Conservation (phyloP, 2,888 invertebrate genomes). For the Drosophila setosimentum region DNA sequence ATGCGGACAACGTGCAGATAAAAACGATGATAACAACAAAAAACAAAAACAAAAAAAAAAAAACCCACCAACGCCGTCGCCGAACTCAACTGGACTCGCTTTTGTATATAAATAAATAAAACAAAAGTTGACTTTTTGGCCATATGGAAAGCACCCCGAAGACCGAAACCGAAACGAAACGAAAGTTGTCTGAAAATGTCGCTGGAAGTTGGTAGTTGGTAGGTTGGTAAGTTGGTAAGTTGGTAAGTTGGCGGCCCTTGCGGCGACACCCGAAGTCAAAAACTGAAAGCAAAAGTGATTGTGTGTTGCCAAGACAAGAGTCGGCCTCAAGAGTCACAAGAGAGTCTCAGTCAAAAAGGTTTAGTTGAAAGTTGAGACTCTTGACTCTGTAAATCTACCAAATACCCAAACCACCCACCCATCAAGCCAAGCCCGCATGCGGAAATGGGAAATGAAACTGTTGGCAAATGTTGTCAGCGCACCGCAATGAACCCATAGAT, state of each 20-base stretch:
- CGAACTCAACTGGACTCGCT: slow-evolving; percentile 42
- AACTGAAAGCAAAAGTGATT: slow-evolving; percentile 79
- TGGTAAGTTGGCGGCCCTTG: slow-evolving; percentile 47
- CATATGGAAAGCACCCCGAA: slow-evolving; percentile 65
- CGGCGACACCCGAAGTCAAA: slow-evolving; percentile 30
- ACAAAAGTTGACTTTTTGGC: slow-evolving; percentile 50
- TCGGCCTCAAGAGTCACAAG: slow-evolving; percentile 1
- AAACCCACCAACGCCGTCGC: slow-evolving; percentile 22
- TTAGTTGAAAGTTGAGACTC: slow-evolving; percentile 69
- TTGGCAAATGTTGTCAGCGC: slow-evolving; percentile 29
- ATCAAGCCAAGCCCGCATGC: slow-evolving; percentile 42
- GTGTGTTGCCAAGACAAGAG: slow-evolving; percentile 53
- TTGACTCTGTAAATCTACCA: slow-evolving; percentile 17
- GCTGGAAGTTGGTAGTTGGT: slow-evolving; percentile 45
- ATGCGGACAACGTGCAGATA: slow-evolving; percentile 46
- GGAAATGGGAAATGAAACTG: slow-evolving; percentile 26
- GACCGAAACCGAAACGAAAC: slow-evolving; percentile 44
- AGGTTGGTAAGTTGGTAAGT: slow-evolving; percentile 9
- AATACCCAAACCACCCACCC: slow-evolving; percentile 6
- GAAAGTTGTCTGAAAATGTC: slow-evolving; percentile 78
- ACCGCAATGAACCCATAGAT: slow-evolving; percentile 59
- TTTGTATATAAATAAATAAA: slow-evolving; percentile 45
- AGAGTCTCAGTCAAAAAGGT: slow-evolving; percentile 52
- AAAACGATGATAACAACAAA: slow-evolving; percentile 64
- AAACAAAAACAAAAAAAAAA: slow-evolving; percentile 19